Base-by-base conservation (phyloP, 1,140 invertebrate genomes). In the Sminthurides bifidus region DNA sequence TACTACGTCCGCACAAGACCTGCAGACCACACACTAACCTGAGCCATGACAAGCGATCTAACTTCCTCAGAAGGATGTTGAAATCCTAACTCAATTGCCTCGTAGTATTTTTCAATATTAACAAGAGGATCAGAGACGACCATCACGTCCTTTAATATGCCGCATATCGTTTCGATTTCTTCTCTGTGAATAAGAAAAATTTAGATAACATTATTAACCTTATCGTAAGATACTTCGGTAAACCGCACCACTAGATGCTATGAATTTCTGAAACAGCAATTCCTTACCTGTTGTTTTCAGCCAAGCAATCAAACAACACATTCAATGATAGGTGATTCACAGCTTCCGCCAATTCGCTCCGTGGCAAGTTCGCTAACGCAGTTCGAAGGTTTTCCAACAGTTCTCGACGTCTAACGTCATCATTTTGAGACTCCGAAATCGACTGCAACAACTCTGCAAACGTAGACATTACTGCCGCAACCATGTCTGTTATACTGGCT, bases 81-180 rank as follows among this genome's bases (percentile, higher is more conserved):
- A 45, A 61, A 61, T 10, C 63, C 63, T 27, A 57, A 44, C 0
- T 58, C 15, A 35, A 65, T 60, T 21, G 38, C 45, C 27, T 61
- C 54, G 24, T 61, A 51, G 26, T 65, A 65, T 27, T 57, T 65
- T 41, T 58, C 27, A 12, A 57, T 40, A 26, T 38, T 59, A 1
- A 51, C 45, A 17, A 44, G 17, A 12, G 63, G 59, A 45, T 65
- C 52, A 3, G 55, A 30, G 27, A 65, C 48, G 1, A 35, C 3
- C 63, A 65, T 65, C 8, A 65, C 19, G 21, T 41, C 52, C 43
- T 56, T 61, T 38, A 65, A 38, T 29, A 65, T 65, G 33, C 49
- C 54, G 50, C 63, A 65, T 2, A 57, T 55, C 1, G 31, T 33
- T 55, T 57, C 44, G 45, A 61, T 49, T 44, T 59, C 33, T 8